Evolutionary conservation across 2,113 vertebrate species (phyloP), one percentile per base, ranked within the genome.

Genomic region (Crotalus viridis): DNA sequence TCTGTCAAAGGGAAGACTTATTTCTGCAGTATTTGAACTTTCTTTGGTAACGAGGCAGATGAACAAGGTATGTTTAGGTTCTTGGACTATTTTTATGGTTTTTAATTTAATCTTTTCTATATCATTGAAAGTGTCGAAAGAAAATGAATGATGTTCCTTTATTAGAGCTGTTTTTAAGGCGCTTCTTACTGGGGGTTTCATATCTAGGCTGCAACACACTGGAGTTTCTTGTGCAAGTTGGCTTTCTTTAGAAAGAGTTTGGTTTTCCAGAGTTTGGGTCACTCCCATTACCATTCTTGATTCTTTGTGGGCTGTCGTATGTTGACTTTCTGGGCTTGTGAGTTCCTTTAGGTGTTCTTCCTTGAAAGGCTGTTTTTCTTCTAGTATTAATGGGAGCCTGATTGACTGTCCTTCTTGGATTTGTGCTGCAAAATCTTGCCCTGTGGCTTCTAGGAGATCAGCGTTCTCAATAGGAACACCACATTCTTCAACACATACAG

Each of bases 41-140:
- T 94, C 96, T 33, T 97, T 95, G 8, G 98, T 98, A 96, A 99
- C 97, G 52, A 98, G 92, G 88, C 98, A 99, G 0, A 97, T 98
- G 17, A 97, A 98, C 17, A 96, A 43, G 46, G 96, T 94, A 57
- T 56, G 6, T 93, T 94, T 97, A 39, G 97, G 97, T 94, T 99
- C 98, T 94, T 96, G 97, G 39, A 92, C 96, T 48, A 98, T 92
- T 24, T 91, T 97, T 90, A 98, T 92, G 54, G 98, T 97, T 85
- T 97, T 97, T 28, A 99, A 91, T 85, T 98, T 96, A 1, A 98
- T 21, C 0, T 95, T 96, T 91, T 97, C 97, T 85, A 99, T 97
- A 89, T 95, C 94, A 87, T 94, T 93, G 46, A 99, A 55, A 85
- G 98, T 96, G 51, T 99, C 98, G 10, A 98, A 98, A 89, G 98